Evolutionary conservation across 2,888 invertebrate species (phyloP).

Genomic region (Polietes domitor): DNA sequence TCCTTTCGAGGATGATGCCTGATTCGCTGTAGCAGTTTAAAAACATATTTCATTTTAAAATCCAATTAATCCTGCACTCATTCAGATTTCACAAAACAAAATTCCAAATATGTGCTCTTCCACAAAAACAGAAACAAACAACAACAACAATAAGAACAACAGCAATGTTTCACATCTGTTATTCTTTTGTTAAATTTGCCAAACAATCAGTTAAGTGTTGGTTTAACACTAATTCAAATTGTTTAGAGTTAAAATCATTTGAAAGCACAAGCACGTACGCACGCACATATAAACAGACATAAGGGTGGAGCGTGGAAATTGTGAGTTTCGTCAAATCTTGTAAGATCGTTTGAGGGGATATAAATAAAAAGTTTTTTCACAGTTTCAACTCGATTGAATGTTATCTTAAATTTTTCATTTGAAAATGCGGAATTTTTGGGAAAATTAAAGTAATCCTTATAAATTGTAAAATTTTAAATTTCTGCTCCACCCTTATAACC

Average conservation of each 20-base stretch:
- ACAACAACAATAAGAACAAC: neutral
- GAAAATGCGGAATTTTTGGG: no score
- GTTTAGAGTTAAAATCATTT: neutral
- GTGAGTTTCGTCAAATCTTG: no score
- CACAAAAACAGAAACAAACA: neutral
- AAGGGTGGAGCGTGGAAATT: neutral
- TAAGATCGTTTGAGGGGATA: no score
- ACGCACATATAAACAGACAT: neutral
- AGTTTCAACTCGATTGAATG: no score
- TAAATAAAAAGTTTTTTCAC: no score
- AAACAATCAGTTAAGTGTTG: slow-evolving; percentile 14
- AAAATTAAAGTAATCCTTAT: no score
- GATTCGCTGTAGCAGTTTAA: neutral
- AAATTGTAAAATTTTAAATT: no score
- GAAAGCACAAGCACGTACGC: neutral
- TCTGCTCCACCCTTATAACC: neutral
- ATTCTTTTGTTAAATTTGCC: neutral
- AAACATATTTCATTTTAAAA: slow-evolving; percentile 5
- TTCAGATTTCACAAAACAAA: neutral
- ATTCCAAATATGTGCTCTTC: neutral
- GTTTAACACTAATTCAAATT: slow-evolving; percentile 13
- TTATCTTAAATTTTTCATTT: no score
- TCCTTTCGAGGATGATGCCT: neutral
- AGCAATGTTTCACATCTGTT: slow-evolving; percentile 5
- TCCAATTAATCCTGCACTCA: slow-evolving; percentile 5